phyloP scores from a whole-genome alignment of 1,140 invertebrate species.

The Atta cephalotes region DNA sequence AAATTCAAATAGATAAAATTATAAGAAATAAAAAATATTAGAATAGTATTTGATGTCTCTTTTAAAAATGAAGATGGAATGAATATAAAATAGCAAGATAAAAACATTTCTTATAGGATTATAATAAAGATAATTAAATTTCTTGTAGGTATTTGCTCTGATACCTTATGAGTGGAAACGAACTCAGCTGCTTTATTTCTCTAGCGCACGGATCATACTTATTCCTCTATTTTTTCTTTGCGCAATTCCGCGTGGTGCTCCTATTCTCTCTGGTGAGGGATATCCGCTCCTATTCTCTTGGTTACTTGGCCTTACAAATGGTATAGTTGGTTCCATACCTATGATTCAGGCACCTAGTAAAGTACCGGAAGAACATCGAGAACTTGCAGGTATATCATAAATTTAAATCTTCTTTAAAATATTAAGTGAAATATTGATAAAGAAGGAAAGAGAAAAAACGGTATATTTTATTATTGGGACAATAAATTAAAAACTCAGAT shows the following conservation, averaged over 20 bases:
- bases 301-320: conserved; percentile 93
- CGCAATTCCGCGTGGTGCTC: conserved; percentile 90
- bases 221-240: conserved; percentile 94
- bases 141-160: conserved; percentile 91
- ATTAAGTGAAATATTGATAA: background rate
- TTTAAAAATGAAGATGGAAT: background rate
- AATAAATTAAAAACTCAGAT: background rate
- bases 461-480: background rate
- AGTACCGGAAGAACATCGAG: conserved; percentile 92
- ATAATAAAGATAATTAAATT: conserved; percentile 24
- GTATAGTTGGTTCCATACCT: conserved; percentile 94
- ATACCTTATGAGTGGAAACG: conserved; percentile 93
- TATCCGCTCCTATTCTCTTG: conserved; percentile 91
- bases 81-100: background rate
- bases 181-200: conserved; percentile 90
- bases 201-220: conserved; percentile 89
- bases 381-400: conserved; percentile 88
- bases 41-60: background rate
- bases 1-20: background rate
- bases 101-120: background rate
- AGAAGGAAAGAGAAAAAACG: background rate
- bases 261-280: conserved; percentile 90
- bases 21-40: background rate
- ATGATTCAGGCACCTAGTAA: conserved; percentile 96
- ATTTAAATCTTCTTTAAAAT: background rate